Percentiles rank a stretch among this genome's conserved stretches.
phyloP scores from a whole-genome alignment of 2,888 invertebrate genomes.

The Notodonta ziczac region DNA sequence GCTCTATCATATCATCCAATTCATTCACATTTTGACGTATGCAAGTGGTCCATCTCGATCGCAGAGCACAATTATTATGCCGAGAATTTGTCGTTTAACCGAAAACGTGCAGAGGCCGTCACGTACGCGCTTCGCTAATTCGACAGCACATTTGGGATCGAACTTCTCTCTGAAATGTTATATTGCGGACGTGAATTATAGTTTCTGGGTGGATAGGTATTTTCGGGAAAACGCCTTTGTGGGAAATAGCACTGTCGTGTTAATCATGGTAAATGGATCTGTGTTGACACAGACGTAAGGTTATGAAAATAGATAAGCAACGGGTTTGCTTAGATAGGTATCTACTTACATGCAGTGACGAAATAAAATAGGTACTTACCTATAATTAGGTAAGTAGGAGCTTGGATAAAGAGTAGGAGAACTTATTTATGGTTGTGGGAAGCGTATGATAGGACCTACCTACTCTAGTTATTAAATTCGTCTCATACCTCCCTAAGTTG shows the following conservation, averaged over 20 bases:
- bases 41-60: conserved; percentile 25
- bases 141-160: conserved; percentile 29
- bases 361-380: too few species aligned
- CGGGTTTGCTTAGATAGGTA: too few species aligned
- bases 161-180: conserved; percentile 25
- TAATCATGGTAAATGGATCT: too few species aligned
- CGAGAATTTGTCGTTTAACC: conserved; percentile 34
- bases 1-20: conserved; percentile 9
- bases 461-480: too few species aligned
- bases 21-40: conserved; percentile 18
- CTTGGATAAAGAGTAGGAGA: too few species aligned
- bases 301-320: too few species aligned
- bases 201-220: conserved; percentile 11
- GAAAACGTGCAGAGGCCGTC: conserved; percentile 22
- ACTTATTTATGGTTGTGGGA: too few species aligned
- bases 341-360: too few species aligned
- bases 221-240: neutral
- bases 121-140: conserved; percentile 32
- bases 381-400: too few species aligned
- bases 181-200: conserved; percentile 18
- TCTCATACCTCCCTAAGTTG: too few species aligned
- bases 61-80: conserved; percentile 33
- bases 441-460: too few species aligned
- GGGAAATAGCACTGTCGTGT: neutral
- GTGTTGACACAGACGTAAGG: too few species aligned